Evolutionary conservation across 2,113 vertebrate genomes (phyloP), one percentile per base, ranked within the genome.

Genomic region (Oxyura jamaicensis): DNA sequence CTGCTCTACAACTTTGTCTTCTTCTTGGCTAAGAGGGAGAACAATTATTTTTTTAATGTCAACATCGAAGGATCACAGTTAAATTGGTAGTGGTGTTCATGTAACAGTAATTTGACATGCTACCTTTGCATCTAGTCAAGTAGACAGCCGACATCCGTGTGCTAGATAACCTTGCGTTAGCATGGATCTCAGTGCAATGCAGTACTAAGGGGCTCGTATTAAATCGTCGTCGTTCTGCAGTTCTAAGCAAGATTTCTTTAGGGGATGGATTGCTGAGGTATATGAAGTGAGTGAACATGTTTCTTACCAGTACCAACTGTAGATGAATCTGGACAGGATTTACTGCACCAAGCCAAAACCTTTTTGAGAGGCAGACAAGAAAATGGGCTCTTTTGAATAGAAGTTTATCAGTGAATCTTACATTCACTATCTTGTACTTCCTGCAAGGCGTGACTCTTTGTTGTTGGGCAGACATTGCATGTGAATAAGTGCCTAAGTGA

Each of bases 401-500:
- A 53, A 76, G 58, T 42, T 17, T 8, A 25, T 29, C 13, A 8
- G 66, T 78, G 69, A 68, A 77, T 88, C 62, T 52, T 53, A 3
- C 44, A 8, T 59, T 86, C 62, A 22, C 13, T 5, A 4, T n/a
- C 58, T 68, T 72, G 91, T 77, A 35, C n/a, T 63, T 83, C 53
- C 35, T 71, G 41, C 84, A 89, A 26, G 1, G 0, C 26, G 52
- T 71, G 76, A 62, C 46, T 81, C 63, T 39, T 62, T 33, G 33
- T 46, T 50, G 79, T 73, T 75, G 41, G 35, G 86, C 68, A 75
- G 84, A 86, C 26, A 20, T 67, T 79, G 33, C 0, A 0, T 72
- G 80, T 88, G 79, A 76, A 2, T 60, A 91, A 91, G 93, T 88
- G 90, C 90, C 87, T 88, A 56, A 63, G 83, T 93, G 75, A 82